Evolutionary conservation across 2,888 invertebrate species (phyloP).

Genomic region (Campaea margaritaria): DNA sequence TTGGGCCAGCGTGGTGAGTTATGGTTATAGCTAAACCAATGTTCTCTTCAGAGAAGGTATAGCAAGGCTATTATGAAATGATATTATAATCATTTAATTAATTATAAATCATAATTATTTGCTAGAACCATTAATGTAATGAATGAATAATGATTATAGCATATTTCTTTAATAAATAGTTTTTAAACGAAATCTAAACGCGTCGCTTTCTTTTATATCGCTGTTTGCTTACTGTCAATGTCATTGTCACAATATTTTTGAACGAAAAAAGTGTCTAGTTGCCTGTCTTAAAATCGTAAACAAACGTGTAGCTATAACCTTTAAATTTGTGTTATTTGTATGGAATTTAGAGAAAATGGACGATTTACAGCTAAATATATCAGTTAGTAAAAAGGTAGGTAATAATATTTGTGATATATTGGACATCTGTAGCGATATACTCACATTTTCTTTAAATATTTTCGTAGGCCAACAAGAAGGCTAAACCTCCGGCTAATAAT

Average conservation of each 20-base stretch:
- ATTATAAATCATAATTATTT: no score
- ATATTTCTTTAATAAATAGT: no score
- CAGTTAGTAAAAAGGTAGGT: conserved; percentile 65
- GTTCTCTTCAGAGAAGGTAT: no score
- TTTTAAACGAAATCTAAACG: no score
- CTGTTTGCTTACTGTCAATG: no score
- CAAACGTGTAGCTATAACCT: conserved; percentile 61
- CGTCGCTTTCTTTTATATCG: no score
- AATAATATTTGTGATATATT: conserved; percentile 30
- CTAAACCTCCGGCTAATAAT: conserved; percentile 53
- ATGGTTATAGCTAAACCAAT: no score
- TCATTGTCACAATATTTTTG: neutral
- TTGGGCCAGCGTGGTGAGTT: no score
- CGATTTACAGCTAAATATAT: conserved; percentile 81
- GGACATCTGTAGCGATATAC: neutral
- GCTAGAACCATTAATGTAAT: no score
- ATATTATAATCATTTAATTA: no score
- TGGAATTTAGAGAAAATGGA: conserved; percentile 65
- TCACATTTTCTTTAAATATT: conserved; percentile 28
- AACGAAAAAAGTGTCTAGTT: conserved; percentile 8
- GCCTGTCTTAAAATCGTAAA: conserved; percentile 1
- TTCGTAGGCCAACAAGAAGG: conserved; percentile 62
- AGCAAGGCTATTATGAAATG: no score
- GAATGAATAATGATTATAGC: no score
- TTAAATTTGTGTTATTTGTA: conserved; percentile 40